Conservation (phyloP, 2,888 invertebrate genomes). For the Unio pictorum region DNA sequence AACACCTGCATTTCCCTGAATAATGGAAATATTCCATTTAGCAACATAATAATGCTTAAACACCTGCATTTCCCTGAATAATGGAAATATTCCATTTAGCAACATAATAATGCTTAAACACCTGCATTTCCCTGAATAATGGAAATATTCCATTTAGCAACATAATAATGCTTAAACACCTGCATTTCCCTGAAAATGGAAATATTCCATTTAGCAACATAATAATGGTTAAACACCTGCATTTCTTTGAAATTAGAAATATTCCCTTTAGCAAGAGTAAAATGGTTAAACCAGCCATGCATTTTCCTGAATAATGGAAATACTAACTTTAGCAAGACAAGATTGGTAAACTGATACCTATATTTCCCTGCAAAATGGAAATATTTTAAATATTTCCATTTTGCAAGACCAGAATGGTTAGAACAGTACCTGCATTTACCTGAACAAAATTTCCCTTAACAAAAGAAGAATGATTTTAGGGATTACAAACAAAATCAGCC, state of each 20-base stretch:
- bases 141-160: no score
- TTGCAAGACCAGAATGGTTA: constrained; percentile 72
- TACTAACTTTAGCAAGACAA: background rate
- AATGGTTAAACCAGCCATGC: constrained; percentile 69
- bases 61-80: no score
- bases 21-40: background rate
- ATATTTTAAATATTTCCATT: constrained; percentile 77
- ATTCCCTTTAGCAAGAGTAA: background rate
- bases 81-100: no score
- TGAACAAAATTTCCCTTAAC: constrained; percentile 39
- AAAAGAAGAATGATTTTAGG: background rate
- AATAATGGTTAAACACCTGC: constrained; percentile 70
- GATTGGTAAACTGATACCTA: no score
- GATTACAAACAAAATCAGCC: background rate
- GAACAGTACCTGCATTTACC: constrained; percentile 75
- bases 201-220: background rate
- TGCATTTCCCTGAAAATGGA: constrained; percentile 72
- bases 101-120: no score
- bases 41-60: no score
- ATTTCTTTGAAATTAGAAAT: constrained; percentile 70
- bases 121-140: no score
- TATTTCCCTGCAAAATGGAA: no score
- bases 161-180: constrained; percentile 70
- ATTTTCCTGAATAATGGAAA: constrained; percentile 70
- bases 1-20: constrained; percentile 72